Percentiles rank a stretch among this genome's conserved stretches.
Conservation (phyloP, 2,113 vertebrate species). For the Ciconia stormi region DNA sequence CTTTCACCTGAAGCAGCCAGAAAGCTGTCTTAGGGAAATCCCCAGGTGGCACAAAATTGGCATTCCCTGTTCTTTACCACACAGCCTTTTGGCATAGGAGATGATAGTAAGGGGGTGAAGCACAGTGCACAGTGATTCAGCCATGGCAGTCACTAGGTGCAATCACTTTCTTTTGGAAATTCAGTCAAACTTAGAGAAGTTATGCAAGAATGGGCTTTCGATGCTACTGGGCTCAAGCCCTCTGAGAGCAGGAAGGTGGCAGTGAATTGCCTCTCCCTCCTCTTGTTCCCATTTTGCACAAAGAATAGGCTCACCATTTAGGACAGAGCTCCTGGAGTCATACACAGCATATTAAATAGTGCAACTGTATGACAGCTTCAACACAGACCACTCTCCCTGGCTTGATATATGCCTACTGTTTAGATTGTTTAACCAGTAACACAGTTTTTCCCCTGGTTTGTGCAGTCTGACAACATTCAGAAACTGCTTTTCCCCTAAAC, state of each 20-base stretch:
- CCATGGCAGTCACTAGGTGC: not conserved
- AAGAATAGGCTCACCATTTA: not conserved
- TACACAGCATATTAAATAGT: not conserved
- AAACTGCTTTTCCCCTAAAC: constrained; percentile 3
- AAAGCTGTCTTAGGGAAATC: not conserved
- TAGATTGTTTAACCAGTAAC: not conserved
- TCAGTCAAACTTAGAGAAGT: not conserved
- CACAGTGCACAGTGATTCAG: not conserved
- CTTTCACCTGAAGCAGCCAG: constrained; percentile 1
- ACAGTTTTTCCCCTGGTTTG: not conserved
- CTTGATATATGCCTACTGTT: not conserved
- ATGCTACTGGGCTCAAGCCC: not conserved
- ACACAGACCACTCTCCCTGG: not conserved
- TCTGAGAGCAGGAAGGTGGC: not conserved
- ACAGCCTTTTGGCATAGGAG: not conserved
- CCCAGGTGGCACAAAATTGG: constrained; percentile 19
- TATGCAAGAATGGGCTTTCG: not conserved
- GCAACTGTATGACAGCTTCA: not conserved
- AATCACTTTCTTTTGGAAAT: not conserved
- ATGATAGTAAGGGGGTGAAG: not conserved
- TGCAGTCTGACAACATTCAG: constrained; percentile 17
- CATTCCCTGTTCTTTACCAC: not conserved
- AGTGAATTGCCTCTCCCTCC: not conserved
- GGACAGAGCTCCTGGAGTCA: not conserved
- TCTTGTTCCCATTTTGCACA: not conserved